These are phyloP conservation scores for Diachasma alloeum DNA, from an alignment of 1,140 invertebrate species.

Conservation along the genomic window DNA sequence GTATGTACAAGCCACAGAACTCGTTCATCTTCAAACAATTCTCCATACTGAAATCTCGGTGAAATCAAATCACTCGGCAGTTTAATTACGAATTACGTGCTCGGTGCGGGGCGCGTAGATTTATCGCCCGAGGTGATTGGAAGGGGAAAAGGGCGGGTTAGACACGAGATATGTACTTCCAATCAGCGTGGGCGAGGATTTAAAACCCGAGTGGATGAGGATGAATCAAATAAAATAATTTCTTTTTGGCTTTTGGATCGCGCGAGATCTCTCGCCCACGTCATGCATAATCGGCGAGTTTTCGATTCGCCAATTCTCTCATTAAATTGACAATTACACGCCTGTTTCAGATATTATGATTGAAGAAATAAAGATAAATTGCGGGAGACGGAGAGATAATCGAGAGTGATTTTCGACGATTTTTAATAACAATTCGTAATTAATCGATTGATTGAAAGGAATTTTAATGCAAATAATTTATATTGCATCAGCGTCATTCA, in stretches of 20 bases:
- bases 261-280: constrained; percentile 19
- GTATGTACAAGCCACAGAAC: constrained; percentile 26
- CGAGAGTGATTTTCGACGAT: too few species aligned
- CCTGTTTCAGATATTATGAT: background rate
- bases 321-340: constrained; percentile 19
- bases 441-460: too few species aligned
- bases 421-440: too few species aligned
- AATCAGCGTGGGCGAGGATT: constrained; percentile 49
- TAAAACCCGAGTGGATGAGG: background rate
- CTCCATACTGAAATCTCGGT: background rate
- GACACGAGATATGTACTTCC: constrained; percentile 38
- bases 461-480: too few species aligned
- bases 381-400: too few species aligned
- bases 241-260: background rate
- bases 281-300: constrained; percentile 7
- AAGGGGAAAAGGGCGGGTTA: background rate
- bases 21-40: constrained; percentile 31
- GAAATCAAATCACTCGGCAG: background rate
- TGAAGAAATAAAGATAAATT: too few species aligned
- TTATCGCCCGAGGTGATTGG: background rate
- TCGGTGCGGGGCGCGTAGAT: background rate
- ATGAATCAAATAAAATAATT: constrained; percentile 6
- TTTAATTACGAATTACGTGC: constrained; percentile 12
- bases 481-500: too few species aligned
- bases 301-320: constrained; percentile 26